Base-by-base conservation (phyloP, 2,888 invertebrate species). In the Andrena fulva region DNA sequence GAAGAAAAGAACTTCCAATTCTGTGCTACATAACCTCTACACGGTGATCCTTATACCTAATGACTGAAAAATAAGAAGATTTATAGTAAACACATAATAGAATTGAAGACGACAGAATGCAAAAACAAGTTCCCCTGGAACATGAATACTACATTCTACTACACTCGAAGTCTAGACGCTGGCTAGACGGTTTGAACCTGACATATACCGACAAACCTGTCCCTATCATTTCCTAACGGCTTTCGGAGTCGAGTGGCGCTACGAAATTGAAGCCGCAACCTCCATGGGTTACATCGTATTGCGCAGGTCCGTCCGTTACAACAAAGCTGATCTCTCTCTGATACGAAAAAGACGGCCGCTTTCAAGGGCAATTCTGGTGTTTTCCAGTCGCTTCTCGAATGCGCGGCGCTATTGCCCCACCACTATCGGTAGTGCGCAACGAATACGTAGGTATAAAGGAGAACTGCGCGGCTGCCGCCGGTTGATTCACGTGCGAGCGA, bases 371-470 rank as follows among this genome's bases (percentile, higher is more conserved):
- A 5, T 20, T 48, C 63, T 56, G 27, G 33, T 10, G 20, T 68
- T 69, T 69, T 78, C 81, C 69, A 81, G 66, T 7, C 42, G 29
- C 50, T 73, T 73, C 78, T 63, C 68, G 72, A 68, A 69, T 52
- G 27, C 29, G 12, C 6, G 20, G 16, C 10, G 8, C 54, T 5
- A n/a, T 4, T 63, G 10, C 20, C 73, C 73, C 81, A 73, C 73
- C 42, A 78, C 7, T 2, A 8, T 35, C 1, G 8, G 27, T 64
- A 54, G 27, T 74, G 79, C 76, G 64, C 68, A 56, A 69, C 71
- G 74, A 77, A 80, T 67, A 56, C 52, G 62, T 3, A 12, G 42
- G 42, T 87, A 86, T 82, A 87, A 86, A 67, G 85, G 80, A 33
- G 70, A 78, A 56, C 6, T 73, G 64, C 68, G 35, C 29, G 8